phyloP scores from a whole-genome alignment of 2,113 vertebrate genomes.

The Chloroceryle aenea region DNA sequence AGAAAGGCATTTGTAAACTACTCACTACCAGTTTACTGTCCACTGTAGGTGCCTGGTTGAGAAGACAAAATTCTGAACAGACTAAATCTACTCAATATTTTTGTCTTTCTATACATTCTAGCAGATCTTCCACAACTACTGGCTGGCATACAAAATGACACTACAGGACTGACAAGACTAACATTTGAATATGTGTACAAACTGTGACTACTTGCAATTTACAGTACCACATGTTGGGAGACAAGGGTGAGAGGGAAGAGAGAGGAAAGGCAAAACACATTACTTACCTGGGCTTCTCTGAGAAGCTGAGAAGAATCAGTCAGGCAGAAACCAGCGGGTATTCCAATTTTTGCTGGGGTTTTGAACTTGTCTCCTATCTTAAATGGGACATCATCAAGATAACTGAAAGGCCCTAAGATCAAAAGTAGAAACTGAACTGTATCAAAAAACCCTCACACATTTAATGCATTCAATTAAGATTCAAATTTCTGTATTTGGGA shows the following conservation, averaged over 20 bases:
- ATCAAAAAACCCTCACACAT: accelerated
- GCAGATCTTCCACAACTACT: background rate
- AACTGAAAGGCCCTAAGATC: slow-evolving; percentile 89
- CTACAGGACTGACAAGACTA: accelerated
- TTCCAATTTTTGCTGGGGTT: slow-evolving; percentile 92
- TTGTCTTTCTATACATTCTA: background rate
- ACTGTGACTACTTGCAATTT: background rate
- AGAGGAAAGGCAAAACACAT: background rate
- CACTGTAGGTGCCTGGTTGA: background rate
- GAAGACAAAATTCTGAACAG: background rate
- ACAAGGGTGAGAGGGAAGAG: background rate
- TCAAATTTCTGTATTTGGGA: background rate
- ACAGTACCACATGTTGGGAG: accelerated
- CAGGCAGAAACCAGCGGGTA: slow-evolving; percentile 91
- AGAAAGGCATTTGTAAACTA: background rate
- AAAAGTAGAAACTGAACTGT: slow-evolving; percentile 33
- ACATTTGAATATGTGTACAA: background rate
- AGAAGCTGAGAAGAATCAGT: slow-evolving; percentile 84
- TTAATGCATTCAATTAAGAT: background rate
- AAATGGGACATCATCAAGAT: slow-evolving; percentile 97
- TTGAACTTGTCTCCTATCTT: slow-evolving; percentile 96
- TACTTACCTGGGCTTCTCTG: slow-evolving; percentile 83
- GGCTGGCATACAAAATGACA: background rate
- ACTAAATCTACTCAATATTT: background rate
- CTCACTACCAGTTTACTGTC: background rate